Base-by-base conservation (phyloP, 1,140 invertebrate species). In the Trypoxylus dichotomus region DNA sequence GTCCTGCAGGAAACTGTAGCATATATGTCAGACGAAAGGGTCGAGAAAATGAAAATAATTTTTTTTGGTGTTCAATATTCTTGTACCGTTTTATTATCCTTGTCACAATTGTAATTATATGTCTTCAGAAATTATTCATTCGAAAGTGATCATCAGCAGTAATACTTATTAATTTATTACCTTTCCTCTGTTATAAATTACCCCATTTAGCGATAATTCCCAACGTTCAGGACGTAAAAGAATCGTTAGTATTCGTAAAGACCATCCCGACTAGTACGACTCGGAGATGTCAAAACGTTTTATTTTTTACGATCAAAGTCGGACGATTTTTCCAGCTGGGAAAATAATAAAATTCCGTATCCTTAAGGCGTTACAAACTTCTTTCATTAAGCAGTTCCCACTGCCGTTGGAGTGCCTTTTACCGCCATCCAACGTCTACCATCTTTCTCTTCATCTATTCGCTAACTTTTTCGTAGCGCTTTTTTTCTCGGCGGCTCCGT, bases 331-430 rank as follows among this genome's bases (percentile, higher is more conserved):
- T 54, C 60, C 60, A 68, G 60, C 60, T 68, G 60, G 60, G 27
- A 68, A 68, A 68, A 68, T 68, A 68, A 68, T 68, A 68, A 68
- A 68, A 68, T 68, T 68, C 60, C 60, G 27, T 29, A 68, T 24
- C 60, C 60, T 29, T 15, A 68, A 68, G 60, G 60, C 60, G 60
- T 68, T 68, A 68, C 60, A 68, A 68, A 68, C 60, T 68, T 68
- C 60, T 68, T 68, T 68, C 60, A 68, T 68, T 68, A 68, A 68
- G 60, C 60, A 29, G 60, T 68, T 68, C 60, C 24, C 60, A 29
- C 60, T 54, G 47, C 47, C 47, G 19, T 15, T 15, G 47, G 19
- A 54, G 47, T 54, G 60, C 27, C 60, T 68, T 13, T 68, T 29
- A 24, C 60, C 60, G 24, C 19, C 19, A 19, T 19, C 47, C 47